A percentile compares a stretch with the other conserved stretches of the same genome.
Conservation (phyloP, 2,888 invertebrate species). For the Himalopsyche kuldschensis region DNA sequence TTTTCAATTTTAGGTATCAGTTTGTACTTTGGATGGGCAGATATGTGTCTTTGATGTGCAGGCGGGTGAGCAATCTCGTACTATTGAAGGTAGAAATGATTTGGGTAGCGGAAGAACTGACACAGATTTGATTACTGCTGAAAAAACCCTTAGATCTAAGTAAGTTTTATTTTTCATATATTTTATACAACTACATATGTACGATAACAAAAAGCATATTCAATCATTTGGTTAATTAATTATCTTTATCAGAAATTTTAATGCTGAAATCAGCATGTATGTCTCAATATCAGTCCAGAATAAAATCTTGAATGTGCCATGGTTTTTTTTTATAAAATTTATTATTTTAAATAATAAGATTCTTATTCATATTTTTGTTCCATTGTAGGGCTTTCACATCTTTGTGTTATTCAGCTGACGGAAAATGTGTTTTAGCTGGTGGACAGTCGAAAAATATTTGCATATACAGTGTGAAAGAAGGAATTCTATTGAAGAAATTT, state of each 20-base stretch:
- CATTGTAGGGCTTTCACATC: conserved; percentile 81
- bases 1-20: conserved; percentile 67
- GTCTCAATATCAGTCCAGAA: no score
- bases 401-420: conserved; percentile 93
- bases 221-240: no score
- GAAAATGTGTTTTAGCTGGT: conserved; percentile 84
- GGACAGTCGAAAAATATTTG: conserved; percentile 95
- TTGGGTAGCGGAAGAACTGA: conserved; percentile 83
- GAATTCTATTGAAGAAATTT: conserved; percentile 86
- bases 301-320: no score
- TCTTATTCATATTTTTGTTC: neutral
- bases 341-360: neutral
- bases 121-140: conserved; percentile 83
- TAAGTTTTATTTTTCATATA: conserved; percentile 53
- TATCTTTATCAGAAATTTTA: no score
- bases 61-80: conserved; percentile 70
- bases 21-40: conserved; percentile 85
- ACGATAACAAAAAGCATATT: no score
- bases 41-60: conserved; percentile 79
- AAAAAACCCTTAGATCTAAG: conserved; percentile 83
- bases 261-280: no score
- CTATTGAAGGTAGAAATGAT: conserved; percentile 88
- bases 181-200: no score
- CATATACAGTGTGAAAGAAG: conserved; percentile 84
- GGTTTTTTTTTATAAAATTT: no score